Conservation (phyloP, 1,140 invertebrate species). For the Drosophila jambulina region DNA sequence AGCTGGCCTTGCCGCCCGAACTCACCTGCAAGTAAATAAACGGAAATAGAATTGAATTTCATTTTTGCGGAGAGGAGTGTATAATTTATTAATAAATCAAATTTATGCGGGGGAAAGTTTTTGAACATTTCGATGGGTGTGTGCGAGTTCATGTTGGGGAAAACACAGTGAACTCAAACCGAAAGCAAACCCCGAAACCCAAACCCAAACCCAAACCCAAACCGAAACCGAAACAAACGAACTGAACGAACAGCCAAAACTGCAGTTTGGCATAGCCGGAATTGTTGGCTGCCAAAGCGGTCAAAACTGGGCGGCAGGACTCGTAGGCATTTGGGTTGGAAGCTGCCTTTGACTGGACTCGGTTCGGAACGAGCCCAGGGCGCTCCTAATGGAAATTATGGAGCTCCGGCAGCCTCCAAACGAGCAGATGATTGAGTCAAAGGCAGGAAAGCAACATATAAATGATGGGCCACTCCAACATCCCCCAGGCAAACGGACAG, state of each 20-base stretch:
- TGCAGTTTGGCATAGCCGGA: conserved; percentile 38
- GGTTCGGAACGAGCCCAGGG: conserved; percentile 6
- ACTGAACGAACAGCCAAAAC: conserved; percentile 18
- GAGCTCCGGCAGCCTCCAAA: conserved; percentile 21
- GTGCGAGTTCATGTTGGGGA: not conserved
- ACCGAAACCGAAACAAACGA: conserved; percentile 13
- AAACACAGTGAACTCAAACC: conserved; percentile 1
- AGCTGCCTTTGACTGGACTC: conserved; percentile 37
- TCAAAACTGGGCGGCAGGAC: conserved; percentile 14
- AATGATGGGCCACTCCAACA: conserved; percentile 24
- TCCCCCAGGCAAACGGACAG: conserved; percentile 18
- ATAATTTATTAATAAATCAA: conserved; percentile 59
- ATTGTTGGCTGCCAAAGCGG: conserved; percentile 50
- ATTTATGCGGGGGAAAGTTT: conserved; percentile 44
- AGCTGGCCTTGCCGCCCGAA: not conserved
- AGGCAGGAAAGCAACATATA: conserved; percentile 37
- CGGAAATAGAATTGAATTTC: conserved; percentile 41
- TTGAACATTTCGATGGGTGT: conserved; percentile 3
- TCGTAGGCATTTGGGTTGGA: conserved; percentile 7
- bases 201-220: conserved; percentile 2
- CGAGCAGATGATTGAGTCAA: conserved; percentile 52
- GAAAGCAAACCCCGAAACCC: conserved; percentile 6
- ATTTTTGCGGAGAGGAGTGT: conserved; percentile 33
- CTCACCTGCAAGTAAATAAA: conserved; percentile 52
- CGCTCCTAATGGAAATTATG: conserved; percentile 52